Evolutionary conservation across 2,113 vertebrate genomes (phyloP).

Genomic region (Cebidichthys violaceus): DNA sequence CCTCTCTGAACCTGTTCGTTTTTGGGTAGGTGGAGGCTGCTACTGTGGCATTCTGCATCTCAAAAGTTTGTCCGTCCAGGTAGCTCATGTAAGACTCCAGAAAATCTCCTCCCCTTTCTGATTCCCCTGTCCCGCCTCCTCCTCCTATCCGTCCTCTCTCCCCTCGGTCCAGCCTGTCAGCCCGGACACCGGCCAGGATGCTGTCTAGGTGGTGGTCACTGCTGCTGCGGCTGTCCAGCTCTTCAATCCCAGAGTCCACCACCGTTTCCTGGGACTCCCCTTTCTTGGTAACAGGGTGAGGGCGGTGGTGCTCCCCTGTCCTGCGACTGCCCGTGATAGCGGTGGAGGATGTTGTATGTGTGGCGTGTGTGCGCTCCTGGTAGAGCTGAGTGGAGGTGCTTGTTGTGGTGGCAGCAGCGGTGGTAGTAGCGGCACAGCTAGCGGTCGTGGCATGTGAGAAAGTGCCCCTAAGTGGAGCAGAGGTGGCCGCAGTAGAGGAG

Average conservation of each 20-base stretch:
- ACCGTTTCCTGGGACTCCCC: slow-evolving; percentile 89
- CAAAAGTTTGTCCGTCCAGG: slow-evolving; percentile 91
- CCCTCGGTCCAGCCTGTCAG: slow-evolving; percentile 74
- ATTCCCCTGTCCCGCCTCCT: slow-evolving; percentile 71
- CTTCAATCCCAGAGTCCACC: slow-evolving; percentile 93
- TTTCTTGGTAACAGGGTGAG: slow-evolving; percentile 71
- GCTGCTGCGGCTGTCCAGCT: slow-evolving; percentile 94
- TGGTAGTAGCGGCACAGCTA: slow-evolving; percentile 70
- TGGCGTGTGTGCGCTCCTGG: slow-evolving; percentile 70
- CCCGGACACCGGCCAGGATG: slow-evolving; percentile 82
- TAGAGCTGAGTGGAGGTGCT: slow-evolving; percentile 77
- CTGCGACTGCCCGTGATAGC: slow-evolving; percentile 64
- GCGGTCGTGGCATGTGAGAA: slow-evolving; percentile 67
- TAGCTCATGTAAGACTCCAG: slow-evolving; percentile 95
- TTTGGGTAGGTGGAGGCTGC: slow-evolving; percentile 84
- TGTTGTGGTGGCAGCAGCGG: slow-evolving; percentile 70
- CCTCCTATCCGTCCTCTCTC: slow-evolving; percentile 70
- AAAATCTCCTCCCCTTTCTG: slow-evolving; percentile 86
- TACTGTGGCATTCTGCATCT: slow-evolving; percentile 84
- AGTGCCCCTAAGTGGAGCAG: slow-evolving; percentile 65
- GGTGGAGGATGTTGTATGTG: slow-evolving; percentile 68
- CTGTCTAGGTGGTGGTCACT: slow-evolving; percentile 94
- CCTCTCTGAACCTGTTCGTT: slow-evolving; percentile 79
- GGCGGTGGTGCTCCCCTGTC: slow-evolving; percentile 71
- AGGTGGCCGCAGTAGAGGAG: slow-evolving; percentile 66